These are phyloP conservation scores for Centruroides sculpturatus DNA, from an alignment of 1,140 invertebrate species.

Conservation along the genomic window DNA sequence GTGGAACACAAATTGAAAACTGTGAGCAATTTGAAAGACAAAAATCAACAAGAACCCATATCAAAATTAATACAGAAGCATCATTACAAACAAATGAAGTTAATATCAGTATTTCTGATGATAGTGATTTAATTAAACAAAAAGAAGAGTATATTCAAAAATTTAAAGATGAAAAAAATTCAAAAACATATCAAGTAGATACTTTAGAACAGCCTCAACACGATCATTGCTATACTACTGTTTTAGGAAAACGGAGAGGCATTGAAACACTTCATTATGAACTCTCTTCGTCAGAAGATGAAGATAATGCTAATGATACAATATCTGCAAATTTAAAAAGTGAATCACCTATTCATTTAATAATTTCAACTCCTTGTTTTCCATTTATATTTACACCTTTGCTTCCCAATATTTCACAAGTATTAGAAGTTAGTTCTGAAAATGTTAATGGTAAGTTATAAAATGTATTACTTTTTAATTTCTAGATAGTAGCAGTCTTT, in stretches of 20 bases:
- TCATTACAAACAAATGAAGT: neutral
- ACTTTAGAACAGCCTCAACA: neutral
- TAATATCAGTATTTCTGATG: neutral
- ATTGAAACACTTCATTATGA: constrained; percentile 1
- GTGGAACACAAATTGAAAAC: too few species aligned
- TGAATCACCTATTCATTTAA: neutral
- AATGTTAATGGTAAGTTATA: neutral
- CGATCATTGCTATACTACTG: constrained; percentile 10
- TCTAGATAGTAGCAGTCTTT: too few species aligned
- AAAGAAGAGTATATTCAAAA: neutral
- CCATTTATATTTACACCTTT: constrained; percentile 11
- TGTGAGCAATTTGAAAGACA: neutral
- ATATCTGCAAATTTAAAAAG: neutral
- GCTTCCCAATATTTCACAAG: constrained; percentile 10
- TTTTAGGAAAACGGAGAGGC: neutral
- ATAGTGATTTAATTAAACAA: neutral
- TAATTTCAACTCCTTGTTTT: constrained; percentile 13
- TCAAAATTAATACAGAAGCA: neutral
- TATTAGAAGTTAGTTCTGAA: constrained; percentile 4
- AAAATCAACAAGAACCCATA: neutral
- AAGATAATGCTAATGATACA: neutral
- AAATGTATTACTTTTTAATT: too few species aligned
- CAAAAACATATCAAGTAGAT: neutral
- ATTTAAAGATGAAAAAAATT: neutral
- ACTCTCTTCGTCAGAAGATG: neutral